Evolutionary conservation across 1,140 invertebrate genomes (phyloP).

Genomic region (Scylla paramamosain): DNA sequence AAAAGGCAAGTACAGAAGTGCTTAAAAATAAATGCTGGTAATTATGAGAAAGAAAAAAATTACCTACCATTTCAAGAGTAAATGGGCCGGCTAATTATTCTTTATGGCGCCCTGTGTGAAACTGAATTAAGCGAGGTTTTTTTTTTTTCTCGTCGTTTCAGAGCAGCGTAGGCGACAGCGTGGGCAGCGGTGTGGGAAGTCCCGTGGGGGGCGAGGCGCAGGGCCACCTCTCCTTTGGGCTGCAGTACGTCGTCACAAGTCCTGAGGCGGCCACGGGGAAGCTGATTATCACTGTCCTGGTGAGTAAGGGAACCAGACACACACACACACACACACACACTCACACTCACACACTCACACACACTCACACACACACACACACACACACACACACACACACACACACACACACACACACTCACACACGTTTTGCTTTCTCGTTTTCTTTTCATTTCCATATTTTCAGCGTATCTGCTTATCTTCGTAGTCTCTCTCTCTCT

Average conservation of each 20-base stretch:
- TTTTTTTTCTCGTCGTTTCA: not conserved
- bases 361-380: not conserved
- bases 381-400: not conserved
- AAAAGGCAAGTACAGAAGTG: too few species aligned
- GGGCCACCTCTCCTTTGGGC: constrained; percentile 65
- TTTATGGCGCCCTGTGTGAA: too few species aligned
- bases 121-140: too few species aligned
- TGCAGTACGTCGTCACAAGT: constrained; percentile 61
- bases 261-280: constrained; percentile 57
- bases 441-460: not conserved
- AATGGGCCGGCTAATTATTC: too few species aligned
- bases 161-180: constrained; percentile 71
- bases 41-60: too few species aligned
- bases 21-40: too few species aligned
- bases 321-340: not conserved
- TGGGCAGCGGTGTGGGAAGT: constrained; percentile 61
- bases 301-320: not conserved
- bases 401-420: not conserved
- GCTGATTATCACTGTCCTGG: constrained; percentile 66
- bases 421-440: not conserved
- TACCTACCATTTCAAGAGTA: too few species aligned
- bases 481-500: not conserved
- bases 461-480: not conserved
- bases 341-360: not conserved
- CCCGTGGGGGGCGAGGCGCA: constrained; percentile 61